Conservation (phyloP, 2,113 vertebrate genomes). For the Hystrix brachyura region DNA sequence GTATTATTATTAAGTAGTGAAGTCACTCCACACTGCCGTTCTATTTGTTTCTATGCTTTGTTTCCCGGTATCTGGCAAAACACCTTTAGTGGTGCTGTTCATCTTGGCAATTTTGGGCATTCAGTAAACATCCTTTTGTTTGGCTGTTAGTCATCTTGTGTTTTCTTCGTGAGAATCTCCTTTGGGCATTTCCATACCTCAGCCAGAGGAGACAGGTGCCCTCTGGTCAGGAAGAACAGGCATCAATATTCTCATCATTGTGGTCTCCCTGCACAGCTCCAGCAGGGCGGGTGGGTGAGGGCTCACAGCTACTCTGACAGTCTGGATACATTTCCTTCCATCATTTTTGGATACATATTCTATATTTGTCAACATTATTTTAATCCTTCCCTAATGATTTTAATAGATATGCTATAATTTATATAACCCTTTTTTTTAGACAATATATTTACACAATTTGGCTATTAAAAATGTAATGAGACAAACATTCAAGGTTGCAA, state of each 20-base stretch:
- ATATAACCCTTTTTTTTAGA: constrained; percentile 1
- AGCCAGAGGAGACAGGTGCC: not conserved
- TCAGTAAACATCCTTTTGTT: not conserved
- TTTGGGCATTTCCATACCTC: not conserved
- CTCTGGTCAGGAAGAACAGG: not conserved
- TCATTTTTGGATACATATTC: not conserved
- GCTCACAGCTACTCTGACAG: not conserved
- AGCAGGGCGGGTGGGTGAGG: not conserved
- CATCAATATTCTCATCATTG: not conserved
- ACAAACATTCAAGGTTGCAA: not conserved
- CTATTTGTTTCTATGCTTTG: not conserved
- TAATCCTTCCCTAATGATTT: constrained; percentile 30
- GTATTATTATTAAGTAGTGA: not conserved
- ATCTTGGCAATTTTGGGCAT: not conserved
- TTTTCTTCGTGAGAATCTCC: not conserved
- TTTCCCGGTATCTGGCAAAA: not conserved
- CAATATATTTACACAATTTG: not conserved
- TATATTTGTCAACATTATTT: not conserved
- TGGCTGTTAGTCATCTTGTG: not conserved
- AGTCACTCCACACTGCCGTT: not conserved
- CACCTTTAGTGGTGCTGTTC: not conserved
- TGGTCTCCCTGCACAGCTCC: not conserved
- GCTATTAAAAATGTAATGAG: not conserved
- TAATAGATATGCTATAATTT: not conserved
- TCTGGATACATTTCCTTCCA: not conserved